Evolutionary conservation across 2,113 vertebrate species (phyloP), one percentile per base, ranked within the genome.

Genomic region (Cricetomys ansorgei): DNA sequence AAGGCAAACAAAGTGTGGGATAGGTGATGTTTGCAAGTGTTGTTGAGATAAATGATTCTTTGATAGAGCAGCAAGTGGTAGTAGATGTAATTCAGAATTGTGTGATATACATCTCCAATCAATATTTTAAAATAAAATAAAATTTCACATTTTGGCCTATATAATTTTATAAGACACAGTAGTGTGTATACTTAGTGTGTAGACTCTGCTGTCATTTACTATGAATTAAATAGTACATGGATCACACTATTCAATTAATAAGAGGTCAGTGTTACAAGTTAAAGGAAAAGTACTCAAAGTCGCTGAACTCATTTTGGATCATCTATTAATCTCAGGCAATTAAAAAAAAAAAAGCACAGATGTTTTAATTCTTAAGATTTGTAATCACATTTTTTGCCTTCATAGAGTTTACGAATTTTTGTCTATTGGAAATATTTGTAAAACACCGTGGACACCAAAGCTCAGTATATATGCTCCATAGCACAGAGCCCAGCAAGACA

Each of bases 231-330:
- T 87, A 57, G 76, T 40, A 59, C 5, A 67, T 43, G 50, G 67
- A 43, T 92, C n/a, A 85, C 94, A 55, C 13, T 17, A 72, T 79
- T 89, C 40, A 94, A 59, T 59, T 50, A 62, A 92, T 90, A 17
- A 87, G 11, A 95, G 13, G 23, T 48, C 29, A 29, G 3, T 76
- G 53, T 10, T 62, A 31, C 4, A 55, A 92, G 6, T 6, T 55
- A 40, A 94, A 85, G 57, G 31, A 43, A 91, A 81, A 45, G 9
- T 43, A 37, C 11, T 70, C 27, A 89, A 91, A 89, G 48, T 48
- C 23, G 1, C 50, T 72, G 23, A 79, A 43, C 67, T 88, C 13
- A 27, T 86, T 77, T 91, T 80, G 5, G 3, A 80, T 89, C 1
- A 73, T 1, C 50, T 69, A 4, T 73, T 62, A 70, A 67, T 94